Percentiles rank a stretch among this genome's conserved stretches.
phyloP scores from a whole-genome alignment of 2,888 invertebrate species.

The Hydroisotoma schaefferi region DNA sequence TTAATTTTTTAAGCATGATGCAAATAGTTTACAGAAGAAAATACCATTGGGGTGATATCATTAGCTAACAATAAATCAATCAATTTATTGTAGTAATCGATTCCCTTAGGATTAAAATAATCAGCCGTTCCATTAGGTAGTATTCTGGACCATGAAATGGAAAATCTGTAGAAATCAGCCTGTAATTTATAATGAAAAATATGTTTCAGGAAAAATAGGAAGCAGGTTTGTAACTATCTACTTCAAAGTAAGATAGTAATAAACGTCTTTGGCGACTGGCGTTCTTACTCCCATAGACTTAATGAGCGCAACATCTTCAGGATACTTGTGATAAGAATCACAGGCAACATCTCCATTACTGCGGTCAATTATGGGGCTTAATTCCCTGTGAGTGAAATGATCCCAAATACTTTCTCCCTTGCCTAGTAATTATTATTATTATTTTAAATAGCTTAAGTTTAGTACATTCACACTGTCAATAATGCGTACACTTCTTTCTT shows the following conservation, averaged over 20 bases:
- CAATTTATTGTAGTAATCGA: slow-evolving; percentile 72
- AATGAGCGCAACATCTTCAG: slow-evolving; percentile 54
- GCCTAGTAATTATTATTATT: slow-evolving; percentile 53
- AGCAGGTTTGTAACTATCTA: too few species aligned
- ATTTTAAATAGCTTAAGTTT: too few species aligned
- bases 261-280: too few species aligned
- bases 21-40: slow-evolving; percentile 1
- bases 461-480: too few species aligned
- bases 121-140: slow-evolving; percentile 51
- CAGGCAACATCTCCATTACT: slow-evolving; percentile 54
- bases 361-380: slow-evolving; percentile 51
- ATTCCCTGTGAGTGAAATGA: slow-evolving; percentile 50
- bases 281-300: slow-evolving; percentile 51
- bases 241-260: too few species aligned
- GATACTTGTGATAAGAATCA: slow-evolving; percentile 54
- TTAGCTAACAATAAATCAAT: slow-evolving; percentile 64
- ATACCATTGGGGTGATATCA: slow-evolving; percentile 60
- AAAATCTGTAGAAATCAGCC: slow-evolving; percentile 51
- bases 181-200: too few species aligned
- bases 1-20: background rate
- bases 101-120: slow-evolving; percentile 56
- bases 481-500: too few species aligned
- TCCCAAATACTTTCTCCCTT: slow-evolving; percentile 62
- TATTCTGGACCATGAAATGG: slow-evolving; percentile 55
- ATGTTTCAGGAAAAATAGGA: too few species aligned